phyloP scores from a whole-genome alignment of 2,113 vertebrate species.

The Oryzias melastigma region DNA sequence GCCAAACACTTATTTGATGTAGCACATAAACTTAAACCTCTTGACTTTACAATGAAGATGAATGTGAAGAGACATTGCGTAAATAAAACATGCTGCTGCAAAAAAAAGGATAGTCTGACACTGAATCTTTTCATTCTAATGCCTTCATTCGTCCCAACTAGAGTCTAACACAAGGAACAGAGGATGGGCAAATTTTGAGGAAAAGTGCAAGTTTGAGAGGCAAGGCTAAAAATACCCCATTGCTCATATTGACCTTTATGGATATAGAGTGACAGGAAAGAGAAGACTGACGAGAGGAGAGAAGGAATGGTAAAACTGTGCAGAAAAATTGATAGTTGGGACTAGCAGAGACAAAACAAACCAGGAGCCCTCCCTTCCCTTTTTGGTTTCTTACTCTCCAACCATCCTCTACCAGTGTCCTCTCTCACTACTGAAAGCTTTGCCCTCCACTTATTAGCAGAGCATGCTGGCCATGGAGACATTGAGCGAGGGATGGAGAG shows the following conservation, averaged over 20 bases:
- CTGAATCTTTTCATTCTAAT: conserved; percentile 50
- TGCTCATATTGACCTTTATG: conserved; percentile 75
- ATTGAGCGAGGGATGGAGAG: conserved; percentile 69
- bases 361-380: conserved; percentile 16
- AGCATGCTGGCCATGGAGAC: conserved; percentile 65
- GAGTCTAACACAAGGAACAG: conserved; percentile 37
- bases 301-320: conserved; percentile 30
- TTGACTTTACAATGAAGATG: conserved; percentile 22
- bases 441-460: conserved; percentile 69
- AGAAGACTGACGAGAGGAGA: conserved; percentile 29
- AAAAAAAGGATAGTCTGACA: conserved; percentile 51
- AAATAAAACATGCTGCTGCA: conserved; percentile 41
- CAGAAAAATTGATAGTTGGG: conserved; percentile 41
- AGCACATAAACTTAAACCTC: conserved; percentile 6
- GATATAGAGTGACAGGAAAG: conserved; percentile 55
- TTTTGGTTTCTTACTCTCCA: conserved; percentile 27
- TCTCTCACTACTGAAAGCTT: conserved; percentile 57
- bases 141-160: conserved; percentile 57
- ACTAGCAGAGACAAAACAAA: conserved; percentile 49
- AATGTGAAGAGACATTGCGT: background rate
- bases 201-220: conserved; percentile 55
- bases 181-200: conserved; percentile 12
- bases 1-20: conserved; percentile 7
- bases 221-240: conserved; percentile 69
- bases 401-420: conserved; percentile 33